Evolutionary conservation across 2,888 invertebrate genomes (phyloP).

Genomic region (Laspeyria flexula): DNA sequence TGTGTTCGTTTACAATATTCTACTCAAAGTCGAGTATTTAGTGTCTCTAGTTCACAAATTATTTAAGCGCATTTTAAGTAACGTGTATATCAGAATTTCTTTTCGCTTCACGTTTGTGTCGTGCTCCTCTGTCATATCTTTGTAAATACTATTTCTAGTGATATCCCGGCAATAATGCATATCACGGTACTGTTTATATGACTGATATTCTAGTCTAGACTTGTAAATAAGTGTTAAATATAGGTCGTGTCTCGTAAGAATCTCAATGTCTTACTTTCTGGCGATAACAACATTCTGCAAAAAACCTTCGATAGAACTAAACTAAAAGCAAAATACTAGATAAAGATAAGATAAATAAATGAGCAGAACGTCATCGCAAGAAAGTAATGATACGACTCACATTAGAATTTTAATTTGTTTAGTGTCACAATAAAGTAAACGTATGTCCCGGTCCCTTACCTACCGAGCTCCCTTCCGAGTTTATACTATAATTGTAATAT

Average conservation of each 20-base stretch:
- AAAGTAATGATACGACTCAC: slow-evolving; percentile 40
- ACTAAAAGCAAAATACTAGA: background rate
- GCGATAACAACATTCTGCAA: background rate
- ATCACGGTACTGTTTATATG: slow-evolving; percentile 71
- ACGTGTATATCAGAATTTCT: slow-evolving; percentile 22
- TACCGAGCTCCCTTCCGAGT: slow-evolving; percentile 52
- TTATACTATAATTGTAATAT: slow-evolving; percentile 54
- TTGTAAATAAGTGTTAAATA: slow-evolving; percentile 64
- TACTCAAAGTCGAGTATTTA: slow-evolving; percentile 8
- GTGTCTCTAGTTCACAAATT: slow-evolving; percentile 15
- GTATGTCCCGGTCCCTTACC: slow-evolving; percentile 56
- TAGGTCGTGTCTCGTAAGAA: slow-evolving; percentile 45
- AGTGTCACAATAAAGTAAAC: slow-evolving; percentile 59
- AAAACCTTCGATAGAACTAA: background rate
- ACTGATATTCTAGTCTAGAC: slow-evolving; percentile 68
- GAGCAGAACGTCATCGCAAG: slow-evolving; percentile 5
- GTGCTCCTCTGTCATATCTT: slow-evolving; percentile 59
- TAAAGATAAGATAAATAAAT: background rate
- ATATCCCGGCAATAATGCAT: slow-evolving; percentile 84
- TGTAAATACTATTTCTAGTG: slow-evolving; percentile 66
- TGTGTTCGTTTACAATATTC: slow-evolving; percentile 11
- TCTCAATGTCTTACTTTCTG: slow-evolving; percentile 15
- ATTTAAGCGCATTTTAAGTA: slow-evolving; percentile 13
- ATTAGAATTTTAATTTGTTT: slow-evolving; percentile 63
- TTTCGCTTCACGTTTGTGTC: slow-evolving; percentile 45